A percentile compares a stretch with the other conserved stretches of the same genome.
phyloP scores from a whole-genome alignment of 2,888 invertebrate species.

The Papilio elwesi region DNA sequence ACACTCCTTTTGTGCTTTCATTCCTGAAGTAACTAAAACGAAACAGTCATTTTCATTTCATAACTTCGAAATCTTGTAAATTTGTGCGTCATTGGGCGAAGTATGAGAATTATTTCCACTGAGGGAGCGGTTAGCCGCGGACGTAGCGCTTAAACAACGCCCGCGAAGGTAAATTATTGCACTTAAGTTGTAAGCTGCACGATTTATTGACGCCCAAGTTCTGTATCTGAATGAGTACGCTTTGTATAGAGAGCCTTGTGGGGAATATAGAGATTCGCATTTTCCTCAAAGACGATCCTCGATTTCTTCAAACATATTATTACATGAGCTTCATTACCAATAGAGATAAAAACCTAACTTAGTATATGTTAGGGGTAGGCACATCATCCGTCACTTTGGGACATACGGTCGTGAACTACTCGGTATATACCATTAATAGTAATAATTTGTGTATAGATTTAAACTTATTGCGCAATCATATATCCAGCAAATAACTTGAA shows the following conservation, averaged over 20 bases:
- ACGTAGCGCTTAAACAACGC: constrained; percentile 64
- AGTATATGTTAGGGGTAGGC: no score
- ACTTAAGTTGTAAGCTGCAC: constrained; percentile 46
- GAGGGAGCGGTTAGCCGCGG: constrained; percentile 56
- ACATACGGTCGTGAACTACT: no score
- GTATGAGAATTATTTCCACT: constrained; percentile 59
- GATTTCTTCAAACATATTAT: not conserved
- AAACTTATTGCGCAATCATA: no score
- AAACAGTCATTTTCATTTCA: constrained; percentile 13
- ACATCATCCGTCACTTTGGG: no score
- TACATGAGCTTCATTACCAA: no score
- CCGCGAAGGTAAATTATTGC: constrained; percentile 65
- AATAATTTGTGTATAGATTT: no score
- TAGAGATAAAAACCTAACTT: no score
- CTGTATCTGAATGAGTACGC: constrained; percentile 7
- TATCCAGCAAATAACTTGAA: no score
- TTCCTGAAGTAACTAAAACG: constrained; percentile 4
- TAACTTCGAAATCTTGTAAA: constrained; percentile 34
- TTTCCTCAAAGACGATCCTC: not conserved
- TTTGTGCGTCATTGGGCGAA: constrained; percentile 30
- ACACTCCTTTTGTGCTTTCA: not conserved
- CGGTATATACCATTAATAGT: no score
- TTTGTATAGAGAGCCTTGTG: constrained; percentile 4
- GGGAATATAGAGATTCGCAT: not conserved
- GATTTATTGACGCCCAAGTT: constrained; percentile 30